These are phyloP conservation scores for Amiota minor DNA, from an alignment of 2,888 invertebrate species.

Conservation along the genomic window DNA sequence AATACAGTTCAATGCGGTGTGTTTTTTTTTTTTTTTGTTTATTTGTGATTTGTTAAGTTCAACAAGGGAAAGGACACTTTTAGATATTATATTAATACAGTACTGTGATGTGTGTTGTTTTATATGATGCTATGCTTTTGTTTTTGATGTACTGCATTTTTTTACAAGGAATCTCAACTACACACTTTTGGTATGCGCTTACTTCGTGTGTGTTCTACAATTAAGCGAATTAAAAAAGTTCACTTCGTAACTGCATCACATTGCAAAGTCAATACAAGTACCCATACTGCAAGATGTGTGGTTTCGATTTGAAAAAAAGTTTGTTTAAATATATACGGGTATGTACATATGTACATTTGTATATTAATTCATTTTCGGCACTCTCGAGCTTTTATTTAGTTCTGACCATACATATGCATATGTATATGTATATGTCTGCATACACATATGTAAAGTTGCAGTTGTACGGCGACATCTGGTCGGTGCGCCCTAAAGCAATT, in stretches of 20 bases:
- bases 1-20: slow-evolving; percentile 11
- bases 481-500: too few relatives aligned
- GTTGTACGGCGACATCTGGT: slow-evolving; percentile 49
- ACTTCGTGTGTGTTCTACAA: slow-evolving; percentile 72
- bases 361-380: slow-evolving; percentile 51
- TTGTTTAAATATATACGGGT: too few relatives aligned
- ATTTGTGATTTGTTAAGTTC: slow-evolving; percentile 63
- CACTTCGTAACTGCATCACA: too few relatives aligned
- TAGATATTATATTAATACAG: slow-evolving; percentile 30
- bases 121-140: slow-evolving; percentile 1
- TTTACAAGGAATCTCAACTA: neutral
- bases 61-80: slow-evolving; percentile 47
- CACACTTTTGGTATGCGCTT: slow-evolving; percentile 54
- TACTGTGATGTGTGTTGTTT: slow-evolving; percentile 33
- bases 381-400: slow-evolving; percentile 41
- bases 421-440: too few relatives aligned
- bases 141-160: slow-evolving; percentile 13
- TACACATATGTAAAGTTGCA: too few relatives aligned
- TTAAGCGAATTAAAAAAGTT: slow-evolving; percentile 68
- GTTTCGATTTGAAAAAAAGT: too few relatives aligned
- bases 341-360: too few relatives aligned
- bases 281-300: too few relatives aligned
- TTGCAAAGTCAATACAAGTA: too few relatives aligned
- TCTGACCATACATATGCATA: neutral
- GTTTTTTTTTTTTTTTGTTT: too few relatives aligned